phyloP scores from a whole-genome alignment of 2,113 vertebrate genomes.

The Lamprotornis superbus region DNA sequence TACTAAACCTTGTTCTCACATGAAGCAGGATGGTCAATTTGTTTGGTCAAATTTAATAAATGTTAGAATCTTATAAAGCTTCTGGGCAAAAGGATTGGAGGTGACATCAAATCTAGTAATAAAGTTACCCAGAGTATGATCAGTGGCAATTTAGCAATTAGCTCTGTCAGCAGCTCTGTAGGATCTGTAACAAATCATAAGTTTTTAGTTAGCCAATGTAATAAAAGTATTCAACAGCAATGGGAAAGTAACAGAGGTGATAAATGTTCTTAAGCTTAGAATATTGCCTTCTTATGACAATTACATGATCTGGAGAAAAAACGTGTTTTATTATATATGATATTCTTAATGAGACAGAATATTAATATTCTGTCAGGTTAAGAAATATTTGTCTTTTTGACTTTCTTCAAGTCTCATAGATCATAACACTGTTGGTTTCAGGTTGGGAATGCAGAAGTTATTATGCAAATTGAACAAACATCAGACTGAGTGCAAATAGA shows the following conservation, averaged over 20 bases:
- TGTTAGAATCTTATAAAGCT: not conserved
- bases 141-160: slow-evolving; percentile 33
- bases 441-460: not conserved
- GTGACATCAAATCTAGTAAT: slow-evolving; percentile 4
- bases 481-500: not conserved
- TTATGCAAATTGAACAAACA: not conserved
- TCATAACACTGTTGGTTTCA: not conserved
- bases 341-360: not conserved
- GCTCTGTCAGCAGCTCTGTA: slow-evolving; percentile 34
- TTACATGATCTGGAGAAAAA: not conserved
- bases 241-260: not conserved
- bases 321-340: not conserved
- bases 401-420: not conserved
- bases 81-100: not conserved
- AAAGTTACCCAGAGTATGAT: not conserved
- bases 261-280: slow-evolving; percentile 4
- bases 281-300: not conserved
- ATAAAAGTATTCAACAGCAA: slow-evolving; percentile 5
- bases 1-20: not conserved
- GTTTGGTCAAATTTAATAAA: slow-evolving; percentile 39
- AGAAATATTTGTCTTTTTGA: not conserved
- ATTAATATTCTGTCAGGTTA: not conserved
- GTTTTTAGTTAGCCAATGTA: slow-evolving; percentile 11
- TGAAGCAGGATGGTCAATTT: slow-evolving; percentile 13
- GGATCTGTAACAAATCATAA: slow-evolving; percentile 31